Base-by-base conservation (phyloP, 2,888 invertebrate species). In the Gymnosoma rotundatum region DNA sequence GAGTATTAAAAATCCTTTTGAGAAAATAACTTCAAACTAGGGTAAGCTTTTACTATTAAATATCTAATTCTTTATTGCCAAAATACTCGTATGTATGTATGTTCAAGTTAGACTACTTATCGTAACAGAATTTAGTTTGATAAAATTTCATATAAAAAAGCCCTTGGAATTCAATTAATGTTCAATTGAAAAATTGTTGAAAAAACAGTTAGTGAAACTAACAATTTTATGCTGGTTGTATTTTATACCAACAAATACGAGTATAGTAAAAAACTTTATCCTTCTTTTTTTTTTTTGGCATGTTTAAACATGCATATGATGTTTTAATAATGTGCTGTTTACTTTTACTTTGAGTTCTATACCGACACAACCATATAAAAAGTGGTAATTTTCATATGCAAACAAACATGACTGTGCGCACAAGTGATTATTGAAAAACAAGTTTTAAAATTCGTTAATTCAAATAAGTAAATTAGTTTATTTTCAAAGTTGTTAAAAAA, bases 291-390 rank as follows among this genome's bases (percentile, higher is more conserved):
- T 58, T 52, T 78, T 42, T 78, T 54, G 50, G 63, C 73, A 78
- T 78, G 78, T 78, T 83, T 78, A 74, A 83, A 69, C 78, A 83
- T 83, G 78, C 74, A 78, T 58, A 66, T 74, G 78, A 78, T 78
- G 78, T 74, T 61, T 78, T 69, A 78, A 64, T 78, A 83, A 78
- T 69, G 25, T 73, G 52, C 14, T 76, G 32, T 56, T 75, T 75
- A 48, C 48, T 75, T 42, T 38, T 21, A 69, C 69, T 54, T 56
- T 42, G 10, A 21, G 8, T 56, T 16, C 54, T 42, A 38, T 25
- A n/a, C 20, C 38, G 7, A 18, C 50, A n/a, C n/a, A n/a, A n/a
- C n/a, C n/a, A 52, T 7, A 18, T 52, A 18, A 2, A 16, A n/a
- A 14, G 6, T 48, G 16, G 5, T n/a, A 5, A 4, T 45, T 45